These are phyloP conservation scores for human DNA, from an alignment of 2,113 vertebrate species.

Conservation along the genomic window DNA sequence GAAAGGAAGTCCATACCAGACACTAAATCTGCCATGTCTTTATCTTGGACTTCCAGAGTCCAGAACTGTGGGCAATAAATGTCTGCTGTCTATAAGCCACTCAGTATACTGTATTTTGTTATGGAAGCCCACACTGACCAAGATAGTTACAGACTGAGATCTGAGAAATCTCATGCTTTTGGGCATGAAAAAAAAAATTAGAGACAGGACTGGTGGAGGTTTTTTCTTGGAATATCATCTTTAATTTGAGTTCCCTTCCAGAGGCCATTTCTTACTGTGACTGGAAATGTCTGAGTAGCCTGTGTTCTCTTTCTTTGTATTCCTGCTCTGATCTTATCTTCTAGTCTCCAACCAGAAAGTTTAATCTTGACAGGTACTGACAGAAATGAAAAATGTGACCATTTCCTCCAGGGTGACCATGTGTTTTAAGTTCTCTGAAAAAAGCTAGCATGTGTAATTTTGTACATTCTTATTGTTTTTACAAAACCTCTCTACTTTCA, in stretches of 20 bases:
- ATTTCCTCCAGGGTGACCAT: neutral
- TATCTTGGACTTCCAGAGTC: neutral
- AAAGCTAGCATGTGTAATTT: neutral
- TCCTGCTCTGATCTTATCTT: neutral
- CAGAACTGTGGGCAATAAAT: neutral
- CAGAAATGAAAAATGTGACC: neutral
- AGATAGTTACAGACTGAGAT: neutral
- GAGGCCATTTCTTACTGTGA: neutral
- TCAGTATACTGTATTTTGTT: neutral
- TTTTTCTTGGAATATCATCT: fast-evolving
- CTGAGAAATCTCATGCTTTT: neutral
- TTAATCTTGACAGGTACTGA: neutral
- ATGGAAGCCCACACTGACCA: neutral
- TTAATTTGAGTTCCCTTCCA: no score
- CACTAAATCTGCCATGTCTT: neutral
- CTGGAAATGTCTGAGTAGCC: neutral
- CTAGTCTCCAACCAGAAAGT: no score
- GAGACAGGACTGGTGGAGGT: fast-evolving
- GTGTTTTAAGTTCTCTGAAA: neutral
- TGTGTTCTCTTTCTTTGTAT: neutral
- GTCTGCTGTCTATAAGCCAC: neutral
- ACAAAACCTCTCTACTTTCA: neutral
- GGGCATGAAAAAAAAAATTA: no score
- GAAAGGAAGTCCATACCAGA: no score
- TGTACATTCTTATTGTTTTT: no score